A percentile compares a stretch with the other conserved stretches of the same genome.
These are phyloP conservation scores for Muraenolepis orangiensis DNA, from an alignment of 2,797 vertebrate species.

Conservation along the genomic window DNA sequence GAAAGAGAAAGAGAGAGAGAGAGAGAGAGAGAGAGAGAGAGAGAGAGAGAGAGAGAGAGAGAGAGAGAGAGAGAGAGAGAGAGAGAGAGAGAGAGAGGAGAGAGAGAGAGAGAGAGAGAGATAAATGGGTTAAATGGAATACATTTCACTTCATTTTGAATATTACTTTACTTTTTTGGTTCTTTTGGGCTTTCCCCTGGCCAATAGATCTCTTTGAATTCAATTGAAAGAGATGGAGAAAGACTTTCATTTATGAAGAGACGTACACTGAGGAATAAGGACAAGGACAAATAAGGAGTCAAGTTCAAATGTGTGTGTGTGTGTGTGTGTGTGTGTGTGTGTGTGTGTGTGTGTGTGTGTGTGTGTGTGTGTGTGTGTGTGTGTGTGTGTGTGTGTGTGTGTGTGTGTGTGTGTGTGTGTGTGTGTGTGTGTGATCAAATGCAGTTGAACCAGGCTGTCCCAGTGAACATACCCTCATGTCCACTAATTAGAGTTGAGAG, in stretches of 20 bases:
- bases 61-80: slow-evolving; percentile 8
- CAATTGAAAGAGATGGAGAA: neutral
- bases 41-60: slow-evolving; percentile 10
- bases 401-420: too few relatives aligned
- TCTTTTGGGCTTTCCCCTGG: neutral
- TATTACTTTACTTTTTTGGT: neutral
- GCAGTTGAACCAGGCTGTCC: too few relatives aligned
- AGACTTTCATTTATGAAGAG: neutral
- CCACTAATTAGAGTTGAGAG: slow-evolving; percentile 39
- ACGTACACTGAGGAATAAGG: neutral
- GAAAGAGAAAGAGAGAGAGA: slow-evolving; percentile 6
- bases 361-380: too few relatives aligned
- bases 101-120: slow-evolving; percentile 7
- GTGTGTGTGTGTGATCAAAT: too few relatives aligned
- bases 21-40: neutral
- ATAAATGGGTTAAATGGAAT: too few relatives aligned
- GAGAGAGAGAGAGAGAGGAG: neutral
- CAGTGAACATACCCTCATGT: slow-evolving; percentile 43
- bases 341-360: too few relatives aligned
- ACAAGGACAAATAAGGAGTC: too few relatives aligned
- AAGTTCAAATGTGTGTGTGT: neutral
- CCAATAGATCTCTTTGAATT: neutral
- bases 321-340: too few relatives aligned
- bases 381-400: too few relatives aligned
- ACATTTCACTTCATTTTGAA: slow-evolving; percentile 31